Base-by-base conservation (phyloP, 2,888 invertebrate genomes). In the Lysandra bellargus region DNA sequence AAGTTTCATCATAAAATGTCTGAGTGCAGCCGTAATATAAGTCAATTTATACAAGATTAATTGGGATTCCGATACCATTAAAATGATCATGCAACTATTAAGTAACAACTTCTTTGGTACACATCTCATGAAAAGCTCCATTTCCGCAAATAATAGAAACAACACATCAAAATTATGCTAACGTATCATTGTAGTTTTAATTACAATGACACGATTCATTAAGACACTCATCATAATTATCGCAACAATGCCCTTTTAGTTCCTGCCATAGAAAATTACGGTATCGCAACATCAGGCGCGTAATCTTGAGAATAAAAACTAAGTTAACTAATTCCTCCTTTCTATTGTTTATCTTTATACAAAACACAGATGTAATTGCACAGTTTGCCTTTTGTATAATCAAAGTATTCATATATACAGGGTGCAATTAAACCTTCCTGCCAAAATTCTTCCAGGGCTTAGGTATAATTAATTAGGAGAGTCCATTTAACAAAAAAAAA, bases 201-300 rank as follows among this genome's bases (percentile, higher is more conserved):
- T 69, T 69, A 33, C 64, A 64, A 64, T 33, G 33, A 61, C 64
- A 64, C 33, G 69, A 33, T 74, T 44, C 40, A 74, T 74, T 74
- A 74, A 44, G 44, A 74, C 40, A 44, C 23, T 44, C 44, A 17
- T 74, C 44, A 74, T 57, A 76, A 76, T 33, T 23, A 17, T 14
- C 14, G 53, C 30, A 76, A 76, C 76, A 76, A 57, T 57, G 76
- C 76, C 76, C 76, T 76, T 76, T 30, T 33, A 53, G 76, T 57
- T 53, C 53, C 76, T 76, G 76, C 30, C 1, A 14, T 49, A 53
- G 49, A 49, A 49, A 53, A 44, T 44, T 53, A 23, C 75, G 75
- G 44, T 75, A 75, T 75, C 75, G 12, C 49, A 14, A 23, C 44
- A 75, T 75, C 75, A 5, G 75, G 37, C 33, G 69, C 69, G 69